A percentile compares a stretch with the other conserved stretches of the same genome.
phyloP scores from a whole-genome alignment of 2,888 invertebrate species.

The Eupsilia transversa region DNA sequence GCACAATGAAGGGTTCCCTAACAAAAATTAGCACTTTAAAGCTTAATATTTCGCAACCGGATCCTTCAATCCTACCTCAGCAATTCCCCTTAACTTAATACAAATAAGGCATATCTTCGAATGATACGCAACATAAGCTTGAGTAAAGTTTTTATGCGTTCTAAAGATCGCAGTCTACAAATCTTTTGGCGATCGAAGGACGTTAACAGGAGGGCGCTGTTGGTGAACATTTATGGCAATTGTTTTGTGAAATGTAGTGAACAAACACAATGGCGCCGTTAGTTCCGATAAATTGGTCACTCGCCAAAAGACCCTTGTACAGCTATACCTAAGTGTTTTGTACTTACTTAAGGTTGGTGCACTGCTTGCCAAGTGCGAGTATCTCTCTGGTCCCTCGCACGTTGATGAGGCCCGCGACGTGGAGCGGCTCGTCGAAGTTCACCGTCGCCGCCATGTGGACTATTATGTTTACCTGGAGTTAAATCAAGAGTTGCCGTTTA shows the following conservation, averaged over 20 bases:
- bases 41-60: too few relatives aligned
- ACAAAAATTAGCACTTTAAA: too few relatives aligned
- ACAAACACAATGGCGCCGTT: not conserved
- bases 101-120: too few relatives aligned
- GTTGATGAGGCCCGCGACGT: slow-evolving; percentile 80
- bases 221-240: not conserved
- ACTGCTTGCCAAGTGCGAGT: slow-evolving; percentile 38
- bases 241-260: not conserved
- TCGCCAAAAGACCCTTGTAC: too few relatives aligned
- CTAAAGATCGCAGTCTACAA: not conserved
- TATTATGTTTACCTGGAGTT: slow-evolving; percentile 83
- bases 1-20: too few relatives aligned
- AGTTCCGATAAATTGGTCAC: not conserved
- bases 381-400: slow-evolving; percentile 56
- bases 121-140: not conserved
- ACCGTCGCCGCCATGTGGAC: slow-evolving; percentile 90
- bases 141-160: not conserved
- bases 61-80: too few relatives aligned
- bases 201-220: not conserved
- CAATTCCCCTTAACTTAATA: too few relatives aligned
- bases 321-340: not conserved
- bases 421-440: slow-evolving; percentile 87
- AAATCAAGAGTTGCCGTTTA: too few relatives aligned
- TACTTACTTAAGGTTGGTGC: slow-evolving; percentile 46
- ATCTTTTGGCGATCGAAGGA: not conserved